Evolutionary conservation across 2,888 invertebrate species (phyloP).

Genomic region (Zygaena filipendulae): DNA sequence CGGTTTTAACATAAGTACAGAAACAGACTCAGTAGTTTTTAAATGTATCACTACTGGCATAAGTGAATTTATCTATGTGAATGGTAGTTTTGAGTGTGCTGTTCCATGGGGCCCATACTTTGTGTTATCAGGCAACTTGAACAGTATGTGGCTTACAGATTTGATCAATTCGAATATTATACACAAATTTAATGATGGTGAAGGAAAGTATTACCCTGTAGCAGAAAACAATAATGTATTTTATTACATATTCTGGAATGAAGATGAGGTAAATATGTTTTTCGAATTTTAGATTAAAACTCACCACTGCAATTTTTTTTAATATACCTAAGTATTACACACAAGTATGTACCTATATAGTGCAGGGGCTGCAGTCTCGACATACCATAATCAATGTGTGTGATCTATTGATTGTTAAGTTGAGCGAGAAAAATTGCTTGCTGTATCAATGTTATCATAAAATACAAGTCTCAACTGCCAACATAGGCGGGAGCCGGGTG

Average conservation of each 20-base stretch:
- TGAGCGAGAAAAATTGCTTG: too few relatives aligned
- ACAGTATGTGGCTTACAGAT: slow-evolving; percentile 44
- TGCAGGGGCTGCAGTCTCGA: too few relatives aligned
- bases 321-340: too few relatives aligned
- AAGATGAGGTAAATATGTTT: slow-evolving; percentile 29
- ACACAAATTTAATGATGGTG: slow-evolving; percentile 29
- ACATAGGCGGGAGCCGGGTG: too few relatives aligned
- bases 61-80: slow-evolving; percentile 23
- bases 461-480: too few relatives aligned
- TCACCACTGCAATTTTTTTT: too few relatives aligned
- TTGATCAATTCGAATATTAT: slow-evolving; percentile 26
- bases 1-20: slow-evolving; percentile 29
- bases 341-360: too few relatives aligned
- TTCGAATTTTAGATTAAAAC: slow-evolving; percentile 4
- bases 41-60: slow-evolving; percentile 40
- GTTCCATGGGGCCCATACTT: slow-evolving; percentile 33
- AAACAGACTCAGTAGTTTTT: slow-evolving; percentile 23
- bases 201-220: slow-evolving; percentile 32
- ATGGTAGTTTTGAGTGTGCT: slow-evolving; percentile 23
- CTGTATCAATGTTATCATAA: too few relatives aligned
- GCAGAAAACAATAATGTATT: slow-evolving; percentile 30
- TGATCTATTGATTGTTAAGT: too few relatives aligned
- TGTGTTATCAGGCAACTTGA: slow-evolving; percentile 27
- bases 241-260: slow-evolving; percentile 36
- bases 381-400: too few relatives aligned